phyloP scores from a whole-genome alignment of 2,888 invertebrate genomes.

The Chirona hameri region DNA sequence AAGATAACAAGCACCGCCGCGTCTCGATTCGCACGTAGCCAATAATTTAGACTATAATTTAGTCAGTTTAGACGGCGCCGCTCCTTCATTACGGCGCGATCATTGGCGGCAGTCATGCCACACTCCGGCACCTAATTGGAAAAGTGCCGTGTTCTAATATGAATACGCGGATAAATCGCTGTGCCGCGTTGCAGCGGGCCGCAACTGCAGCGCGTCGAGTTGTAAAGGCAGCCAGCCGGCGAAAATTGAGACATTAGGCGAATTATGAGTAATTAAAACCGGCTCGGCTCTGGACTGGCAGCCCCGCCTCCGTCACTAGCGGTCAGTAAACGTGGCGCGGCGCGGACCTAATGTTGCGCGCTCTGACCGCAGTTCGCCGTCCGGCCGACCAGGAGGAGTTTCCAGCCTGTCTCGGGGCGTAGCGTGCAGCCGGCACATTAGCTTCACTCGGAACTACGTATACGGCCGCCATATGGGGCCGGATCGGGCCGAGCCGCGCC shows the following conservation, averaged over 20 bases:
- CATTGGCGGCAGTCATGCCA: slow-evolving; percentile 5
- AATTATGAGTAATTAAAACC: slow-evolving; percentile 27
- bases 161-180: slow-evolving; percentile 8
- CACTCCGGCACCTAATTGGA: slow-evolving; percentile 7
- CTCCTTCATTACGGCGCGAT: slow-evolving; percentile 1
- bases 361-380: not conserved
- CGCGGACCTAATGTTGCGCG: not conserved
- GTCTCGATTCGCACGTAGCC: slow-evolving; percentile 23
- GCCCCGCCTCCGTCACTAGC: not conserved
- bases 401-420: too few relatives aligned
- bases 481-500: too few relatives aligned
- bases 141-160: slow-evolving; percentile 26
- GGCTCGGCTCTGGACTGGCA: not conserved
- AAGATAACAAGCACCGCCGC: slow-evolving; percentile 13
- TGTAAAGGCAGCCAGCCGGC: not conserved
- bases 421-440: too few relatives aligned
- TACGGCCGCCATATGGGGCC: too few relatives aligned
- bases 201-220: not conserved
- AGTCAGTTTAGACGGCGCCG: slow-evolving; percentile 28
- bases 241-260: slow-evolving; percentile 27
- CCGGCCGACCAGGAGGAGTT: too few relatives aligned
- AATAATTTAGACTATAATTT: slow-evolving; percentile 26
- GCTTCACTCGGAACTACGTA: too few relatives aligned
- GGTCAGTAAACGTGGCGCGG: not conserved
- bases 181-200: not conserved